Evolutionary conservation across 1,140 invertebrate genomes (phyloP).

Genomic region (Papilio polyxenes): DNA sequence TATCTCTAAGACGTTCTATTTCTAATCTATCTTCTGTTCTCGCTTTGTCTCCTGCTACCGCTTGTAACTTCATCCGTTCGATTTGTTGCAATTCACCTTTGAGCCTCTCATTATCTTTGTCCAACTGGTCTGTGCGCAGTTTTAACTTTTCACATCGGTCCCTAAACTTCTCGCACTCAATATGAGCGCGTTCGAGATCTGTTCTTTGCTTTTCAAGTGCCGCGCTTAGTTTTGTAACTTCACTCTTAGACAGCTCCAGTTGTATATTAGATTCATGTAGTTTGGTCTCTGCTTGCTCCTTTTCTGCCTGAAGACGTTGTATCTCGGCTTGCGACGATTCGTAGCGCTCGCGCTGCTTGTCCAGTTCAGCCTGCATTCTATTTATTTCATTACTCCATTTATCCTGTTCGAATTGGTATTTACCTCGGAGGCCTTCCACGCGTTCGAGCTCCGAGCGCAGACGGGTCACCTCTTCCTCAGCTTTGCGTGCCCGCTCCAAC

Average conservation of each 20-base stretch:
- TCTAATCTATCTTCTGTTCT: constrained; percentile 84
- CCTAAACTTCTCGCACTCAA: constrained; percentile 92
- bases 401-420: constrained; percentile 94
- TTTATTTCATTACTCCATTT: constrained; percentile 83
- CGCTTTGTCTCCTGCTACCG: constrained; percentile 83
- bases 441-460: constrained; percentile 87
- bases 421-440: constrained; percentile 88
- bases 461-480: constrained; percentile 84
- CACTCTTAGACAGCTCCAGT: constrained; percentile 88
- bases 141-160: constrained; percentile 92
- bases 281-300: constrained; percentile 88
- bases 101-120: constrained; percentile 88
- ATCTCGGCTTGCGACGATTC: constrained; percentile 88
- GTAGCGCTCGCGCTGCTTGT: constrained; percentile 87
- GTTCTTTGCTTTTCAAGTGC: constrained; percentile 88
- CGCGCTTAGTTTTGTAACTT: constrained; percentile 86
- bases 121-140: constrained; percentile 84
- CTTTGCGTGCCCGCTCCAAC: constrained; percentile 86
- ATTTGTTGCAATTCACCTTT: constrained; percentile 86
- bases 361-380: constrained; percentile 81
- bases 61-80: constrained; percentile 84
- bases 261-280: constrained; percentile 90
- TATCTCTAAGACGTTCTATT: constrained; percentile 91
- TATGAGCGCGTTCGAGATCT: constrained; percentile 89
- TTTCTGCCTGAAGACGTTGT: constrained; percentile 84